phyloP scores from a whole-genome alignment of 2,113 vertebrate species.

The Ailuropoda melanoleuca region DNA sequence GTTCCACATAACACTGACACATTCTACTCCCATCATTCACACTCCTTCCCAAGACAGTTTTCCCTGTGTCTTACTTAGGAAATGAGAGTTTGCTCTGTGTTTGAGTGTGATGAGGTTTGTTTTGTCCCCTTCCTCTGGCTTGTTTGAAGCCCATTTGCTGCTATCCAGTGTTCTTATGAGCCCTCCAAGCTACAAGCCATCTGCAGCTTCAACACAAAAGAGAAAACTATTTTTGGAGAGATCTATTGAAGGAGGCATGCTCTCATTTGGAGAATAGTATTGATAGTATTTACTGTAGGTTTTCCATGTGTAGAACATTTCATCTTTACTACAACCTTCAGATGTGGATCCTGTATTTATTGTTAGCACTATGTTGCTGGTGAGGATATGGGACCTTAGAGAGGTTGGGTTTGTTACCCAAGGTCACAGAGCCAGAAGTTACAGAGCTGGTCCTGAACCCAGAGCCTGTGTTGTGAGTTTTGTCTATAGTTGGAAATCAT shows the following conservation, averaged over 20 bases:
- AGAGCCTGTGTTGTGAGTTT: neutral
- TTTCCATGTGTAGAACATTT: neutral
- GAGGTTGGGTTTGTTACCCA: neutral
- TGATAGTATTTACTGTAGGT: neutral
- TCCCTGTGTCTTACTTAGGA: neutral
- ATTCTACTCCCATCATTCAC: neutral
- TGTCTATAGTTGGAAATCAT: neutral
- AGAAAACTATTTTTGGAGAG: neutral
- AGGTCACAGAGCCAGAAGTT: neutral
- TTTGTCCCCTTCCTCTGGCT: neutral
- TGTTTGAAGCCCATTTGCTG: neutral
- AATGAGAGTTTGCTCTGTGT: neutral
- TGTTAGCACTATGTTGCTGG: neutral
- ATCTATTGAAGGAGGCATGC: neutral
- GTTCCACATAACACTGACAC: neutral
- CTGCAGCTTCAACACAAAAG: neutral
- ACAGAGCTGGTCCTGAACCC: neutral
- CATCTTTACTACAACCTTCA: neutral
- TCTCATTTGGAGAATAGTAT: neutral
- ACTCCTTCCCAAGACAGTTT: neutral
- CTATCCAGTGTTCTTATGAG: neutral
- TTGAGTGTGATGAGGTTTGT: neutral
- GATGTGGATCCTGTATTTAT: neutral
- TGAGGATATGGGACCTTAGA: neutral
- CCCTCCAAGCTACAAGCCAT: neutral